Conservation (phyloP, 1,140 invertebrate species). For the Patella vulgata region DNA sequence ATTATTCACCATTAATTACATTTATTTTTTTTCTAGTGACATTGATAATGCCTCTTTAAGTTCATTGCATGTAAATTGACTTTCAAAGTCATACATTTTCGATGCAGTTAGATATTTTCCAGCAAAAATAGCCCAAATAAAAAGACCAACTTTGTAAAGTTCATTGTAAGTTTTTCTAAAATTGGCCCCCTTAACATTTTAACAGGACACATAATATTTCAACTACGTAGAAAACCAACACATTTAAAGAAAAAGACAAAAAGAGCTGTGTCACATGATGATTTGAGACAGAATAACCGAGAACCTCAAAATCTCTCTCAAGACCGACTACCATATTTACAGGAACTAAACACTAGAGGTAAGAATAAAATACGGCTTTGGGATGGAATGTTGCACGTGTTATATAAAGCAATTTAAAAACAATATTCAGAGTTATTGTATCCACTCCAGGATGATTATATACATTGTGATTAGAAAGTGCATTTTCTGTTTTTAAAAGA, state of each 20-base stretch:
- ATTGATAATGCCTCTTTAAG: background rate
- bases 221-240: slow-evolving; percentile 50
- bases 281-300: slow-evolving; percentile 36
- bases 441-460: too few relatives aligned
- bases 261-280: slow-evolving; percentile 53
- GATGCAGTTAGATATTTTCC: too few relatives aligned
- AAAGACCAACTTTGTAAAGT: too few relatives aligned
- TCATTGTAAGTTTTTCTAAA: too few relatives aligned
- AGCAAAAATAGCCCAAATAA: too few relatives aligned
- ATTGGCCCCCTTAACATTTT: too few relatives aligned
- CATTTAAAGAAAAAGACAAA: slow-evolving; percentile 51
- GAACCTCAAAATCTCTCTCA: slow-evolving; percentile 16
- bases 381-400: too few relatives aligned
- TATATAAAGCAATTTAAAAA: too few relatives aligned
- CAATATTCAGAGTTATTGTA: too few relatives aligned
- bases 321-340: slow-evolving; percentile 61
- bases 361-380: slow-evolving; percentile 2
- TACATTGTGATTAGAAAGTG: too few relatives aligned
- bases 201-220: slow-evolving; percentile 62
- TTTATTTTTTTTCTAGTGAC: background rate
- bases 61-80: background rate
- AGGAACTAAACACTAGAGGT: slow-evolving; percentile 61
- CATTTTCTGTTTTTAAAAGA: too few relatives aligned
- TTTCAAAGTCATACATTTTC: background rate
- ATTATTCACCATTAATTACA: too few relatives aligned